Conservation (phyloP, 2,797 vertebrate species). For the Acrossocheilus wenchowensis region DNA sequence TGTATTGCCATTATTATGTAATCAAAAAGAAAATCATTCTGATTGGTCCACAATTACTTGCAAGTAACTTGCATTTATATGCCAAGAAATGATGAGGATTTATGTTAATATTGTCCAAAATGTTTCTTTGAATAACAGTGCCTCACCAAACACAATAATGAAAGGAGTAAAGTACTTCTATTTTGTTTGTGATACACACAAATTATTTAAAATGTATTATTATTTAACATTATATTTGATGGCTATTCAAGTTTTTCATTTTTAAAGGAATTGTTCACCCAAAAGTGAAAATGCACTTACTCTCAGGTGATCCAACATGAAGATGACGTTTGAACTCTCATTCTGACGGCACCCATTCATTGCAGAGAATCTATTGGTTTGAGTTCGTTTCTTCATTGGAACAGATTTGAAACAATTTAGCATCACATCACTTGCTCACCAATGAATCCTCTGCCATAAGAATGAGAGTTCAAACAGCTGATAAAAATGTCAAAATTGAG, state of each 20-base stretch:
- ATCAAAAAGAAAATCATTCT: background rate
- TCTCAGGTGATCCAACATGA: background rate
- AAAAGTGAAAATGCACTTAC: background rate
- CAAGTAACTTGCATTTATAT: background rate
- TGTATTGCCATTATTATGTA: background rate
- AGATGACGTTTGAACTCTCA: background rate
- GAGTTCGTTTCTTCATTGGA: background rate
- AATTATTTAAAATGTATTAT: background rate
- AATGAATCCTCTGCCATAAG: background rate
- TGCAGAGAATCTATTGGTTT: background rate
- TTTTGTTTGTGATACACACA: background rate
- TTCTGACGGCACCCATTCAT: background rate
- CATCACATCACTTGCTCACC: background rate
- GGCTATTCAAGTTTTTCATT: background rate
- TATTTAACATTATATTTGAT: background rate
- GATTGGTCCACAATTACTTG: background rate
- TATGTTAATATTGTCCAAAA: background rate
- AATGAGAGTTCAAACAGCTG: background rate
- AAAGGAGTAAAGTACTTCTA: background rate
- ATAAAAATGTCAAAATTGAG: background rate
- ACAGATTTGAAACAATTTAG: background rate
- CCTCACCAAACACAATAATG: background rate
- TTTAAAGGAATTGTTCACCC: background rate
- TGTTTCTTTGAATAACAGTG: slow-evolving; percentile 6
- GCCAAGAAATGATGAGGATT: background rate